A percentile compares a stretch with the other conserved stretches of the same genome.
phyloP scores from a whole-genome alignment of 2,113 vertebrate genomes.

The Phalacrocorax pelagicus region DNA sequence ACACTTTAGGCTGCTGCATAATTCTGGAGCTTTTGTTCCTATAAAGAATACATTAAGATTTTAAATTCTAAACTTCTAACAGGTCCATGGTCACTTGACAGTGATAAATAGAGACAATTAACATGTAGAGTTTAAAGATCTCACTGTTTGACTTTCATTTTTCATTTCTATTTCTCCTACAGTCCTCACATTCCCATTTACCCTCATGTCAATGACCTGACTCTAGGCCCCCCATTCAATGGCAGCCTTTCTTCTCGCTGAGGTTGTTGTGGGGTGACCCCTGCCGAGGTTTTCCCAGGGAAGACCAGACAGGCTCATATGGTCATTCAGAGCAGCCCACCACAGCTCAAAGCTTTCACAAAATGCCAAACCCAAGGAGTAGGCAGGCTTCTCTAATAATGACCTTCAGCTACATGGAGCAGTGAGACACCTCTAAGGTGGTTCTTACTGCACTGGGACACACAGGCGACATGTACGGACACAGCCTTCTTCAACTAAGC shows the following conservation, averaged over 20 bases:
- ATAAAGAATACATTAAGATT: background rate
- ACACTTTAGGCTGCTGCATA: background rate
- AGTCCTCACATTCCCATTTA: background rate
- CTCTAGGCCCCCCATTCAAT: background rate
- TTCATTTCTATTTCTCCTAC: background rate
- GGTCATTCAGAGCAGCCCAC: background rate
- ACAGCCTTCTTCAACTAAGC: background rate
- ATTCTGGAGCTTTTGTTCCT: conserved; percentile 23
- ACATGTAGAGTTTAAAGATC: background rate
- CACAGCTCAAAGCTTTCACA: background rate
- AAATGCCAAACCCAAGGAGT: background rate
- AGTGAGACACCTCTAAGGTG: background rate
- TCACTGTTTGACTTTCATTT: background rate
- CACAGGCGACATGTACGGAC: fast-evolving
- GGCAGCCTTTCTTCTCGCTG: background rate
- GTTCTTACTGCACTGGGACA: background rate
- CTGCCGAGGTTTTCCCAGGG: background rate
- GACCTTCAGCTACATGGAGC: background rate
- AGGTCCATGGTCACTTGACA: background rate
- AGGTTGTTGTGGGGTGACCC: background rate
- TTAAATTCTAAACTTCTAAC: background rate
- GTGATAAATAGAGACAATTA: background rate
- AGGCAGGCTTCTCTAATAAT: background rate
- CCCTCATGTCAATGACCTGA: background rate
- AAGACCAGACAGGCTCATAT: background rate